Evolutionary conservation across 2,888 invertebrate species (phyloP).

Genomic region (Hydrotaea diabolus): DNA sequence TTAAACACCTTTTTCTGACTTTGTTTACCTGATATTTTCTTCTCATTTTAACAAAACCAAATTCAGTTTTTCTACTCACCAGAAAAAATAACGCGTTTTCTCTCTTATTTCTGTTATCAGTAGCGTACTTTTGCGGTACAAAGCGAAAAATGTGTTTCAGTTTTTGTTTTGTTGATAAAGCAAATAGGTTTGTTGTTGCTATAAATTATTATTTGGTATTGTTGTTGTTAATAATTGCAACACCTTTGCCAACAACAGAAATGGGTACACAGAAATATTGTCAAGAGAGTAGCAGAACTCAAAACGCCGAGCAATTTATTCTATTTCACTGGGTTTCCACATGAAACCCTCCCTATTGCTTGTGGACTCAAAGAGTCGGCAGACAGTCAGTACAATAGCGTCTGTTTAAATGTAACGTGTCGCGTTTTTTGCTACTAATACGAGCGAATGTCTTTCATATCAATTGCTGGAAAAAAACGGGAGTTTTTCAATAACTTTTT

Average conservation of each 20-base stretch:
- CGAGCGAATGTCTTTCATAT: conserved; percentile 2
- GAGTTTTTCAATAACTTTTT: conserved; percentile 27
- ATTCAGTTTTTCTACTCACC: too few species aligned
- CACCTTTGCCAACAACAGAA: conserved; percentile 39
- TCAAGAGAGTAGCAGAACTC: conserved; percentile 6
- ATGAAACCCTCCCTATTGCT: neutral
- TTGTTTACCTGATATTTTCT: too few species aligned
- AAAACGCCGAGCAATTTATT: conserved; percentile 1
- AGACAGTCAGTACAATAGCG: conserved; percentile 58
- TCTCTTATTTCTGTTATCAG: conserved; percentile 48
- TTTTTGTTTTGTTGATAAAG: conserved; percentile 51
- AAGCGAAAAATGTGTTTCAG: conserved; percentile 23
- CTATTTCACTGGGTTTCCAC: conserved; percentile 1
- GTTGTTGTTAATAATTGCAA: conserved; percentile 40
- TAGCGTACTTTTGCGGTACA: neutral
- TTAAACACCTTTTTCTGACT: too few species aligned
- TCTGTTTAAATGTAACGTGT: conserved; percentile 55
- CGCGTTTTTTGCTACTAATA: conserved; percentile 36
- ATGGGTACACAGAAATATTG: conserved; percentile 25
- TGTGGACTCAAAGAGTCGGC: neutral
- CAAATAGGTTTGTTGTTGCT: conserved; percentile 23
- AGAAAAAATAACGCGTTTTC: neutral
- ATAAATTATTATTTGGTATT: neutral
- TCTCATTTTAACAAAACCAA: neutral
- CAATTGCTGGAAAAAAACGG: conserved; percentile 1